Evolutionary conservation across 92 coral and sea anemone genomes (phyloP).

Genomic region (Actinernus sp.): DNA sequence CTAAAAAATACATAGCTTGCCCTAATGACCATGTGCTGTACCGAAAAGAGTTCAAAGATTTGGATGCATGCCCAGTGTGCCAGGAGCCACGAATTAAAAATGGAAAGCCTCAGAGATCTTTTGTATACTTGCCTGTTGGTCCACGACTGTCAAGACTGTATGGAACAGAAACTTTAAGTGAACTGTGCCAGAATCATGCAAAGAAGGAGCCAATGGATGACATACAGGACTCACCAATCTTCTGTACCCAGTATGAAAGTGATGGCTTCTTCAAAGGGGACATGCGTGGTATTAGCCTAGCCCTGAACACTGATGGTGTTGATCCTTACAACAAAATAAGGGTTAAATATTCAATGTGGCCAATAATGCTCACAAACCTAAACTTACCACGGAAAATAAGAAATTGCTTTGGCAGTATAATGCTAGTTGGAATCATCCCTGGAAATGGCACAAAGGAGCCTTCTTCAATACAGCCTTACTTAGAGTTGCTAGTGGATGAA

Average conservation of each 20-base stretch:
- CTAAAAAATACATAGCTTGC: neutral
- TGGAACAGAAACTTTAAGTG: neutral
- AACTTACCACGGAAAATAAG: slow-evolving; percentile 22
- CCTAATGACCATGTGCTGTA: neutral
- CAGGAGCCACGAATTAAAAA: neutral
- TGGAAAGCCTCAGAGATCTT: slow-evolving; percentile 5
- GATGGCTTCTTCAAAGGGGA: slow-evolving; percentile 9
- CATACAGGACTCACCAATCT: neutral
- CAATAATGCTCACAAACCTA: slow-evolving; percentile 33
- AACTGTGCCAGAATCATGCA: neutral
- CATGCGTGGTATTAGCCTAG: slow-evolving; percentile 14
- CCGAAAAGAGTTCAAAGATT: neutral
- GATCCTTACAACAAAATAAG: slow-evolving; percentile 34
- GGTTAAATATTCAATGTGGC: slow-evolving; percentile 52
- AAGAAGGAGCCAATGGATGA: neutral
- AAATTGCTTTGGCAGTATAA: slow-evolving; percentile 29
- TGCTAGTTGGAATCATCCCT: slow-evolving; percentile 41
- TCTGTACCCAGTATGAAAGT: neutral
- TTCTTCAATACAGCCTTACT: slow-evolving; percentile 20
- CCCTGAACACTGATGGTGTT: slow-evolving; percentile 47
- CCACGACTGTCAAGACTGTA: neutral
- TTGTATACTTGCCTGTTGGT: neutral
- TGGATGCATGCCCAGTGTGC: neutral
- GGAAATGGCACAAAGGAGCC: slow-evolving; percentile 7
- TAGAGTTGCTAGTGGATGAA: slow-evolving; percentile 35